Conservation (phyloP, 2,113 vertebrate genomes). For the Indicator indicator region DNA sequence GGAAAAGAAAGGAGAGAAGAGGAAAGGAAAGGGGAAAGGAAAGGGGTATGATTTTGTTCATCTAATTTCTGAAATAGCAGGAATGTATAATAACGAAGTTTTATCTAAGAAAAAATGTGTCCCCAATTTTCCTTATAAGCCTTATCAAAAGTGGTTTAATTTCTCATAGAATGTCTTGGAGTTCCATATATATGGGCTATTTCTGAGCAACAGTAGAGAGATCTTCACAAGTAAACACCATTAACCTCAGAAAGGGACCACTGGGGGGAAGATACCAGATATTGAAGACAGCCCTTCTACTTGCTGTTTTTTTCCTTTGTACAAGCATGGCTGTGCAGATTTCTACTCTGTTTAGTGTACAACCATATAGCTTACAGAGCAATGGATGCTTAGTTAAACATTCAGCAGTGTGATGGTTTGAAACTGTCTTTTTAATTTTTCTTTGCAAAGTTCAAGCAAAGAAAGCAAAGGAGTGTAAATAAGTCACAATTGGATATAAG, state of each 20-base stretch:
- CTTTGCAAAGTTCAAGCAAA: too few relatives aligned
- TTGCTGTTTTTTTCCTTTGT: neutral
- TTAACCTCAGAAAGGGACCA: neutral
- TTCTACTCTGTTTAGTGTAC: neutral
- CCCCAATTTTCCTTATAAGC: neutral
- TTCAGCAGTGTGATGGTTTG: neutral
- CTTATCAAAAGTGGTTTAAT: conserved; percentile 6
- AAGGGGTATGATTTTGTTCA: neutral
- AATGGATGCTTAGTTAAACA: neutral
- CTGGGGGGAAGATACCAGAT: rapidly evolving
- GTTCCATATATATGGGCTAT: conserved; percentile 2
- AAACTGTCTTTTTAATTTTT: too few relatives aligned
- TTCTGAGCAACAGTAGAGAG: conserved; percentile 9
- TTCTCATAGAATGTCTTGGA: neutral
- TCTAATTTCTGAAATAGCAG: neutral
- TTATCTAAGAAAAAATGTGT: neutral
- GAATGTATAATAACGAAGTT: neutral
- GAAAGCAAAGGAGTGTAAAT: too few relatives aligned
- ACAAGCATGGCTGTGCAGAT: neutral
- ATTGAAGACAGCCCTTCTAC: neutral
- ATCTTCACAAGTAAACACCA: neutral
- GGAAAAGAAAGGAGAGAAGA: too few relatives aligned
- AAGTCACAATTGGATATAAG: too few relatives aligned
- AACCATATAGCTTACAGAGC: neutral
- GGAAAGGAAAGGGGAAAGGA: too few relatives aligned